A percentile compares a stretch with the other conserved stretches of the same genome.
Conservation (phyloP, 2,113 vertebrate species). For the Haemorhous mexicanus region DNA sequence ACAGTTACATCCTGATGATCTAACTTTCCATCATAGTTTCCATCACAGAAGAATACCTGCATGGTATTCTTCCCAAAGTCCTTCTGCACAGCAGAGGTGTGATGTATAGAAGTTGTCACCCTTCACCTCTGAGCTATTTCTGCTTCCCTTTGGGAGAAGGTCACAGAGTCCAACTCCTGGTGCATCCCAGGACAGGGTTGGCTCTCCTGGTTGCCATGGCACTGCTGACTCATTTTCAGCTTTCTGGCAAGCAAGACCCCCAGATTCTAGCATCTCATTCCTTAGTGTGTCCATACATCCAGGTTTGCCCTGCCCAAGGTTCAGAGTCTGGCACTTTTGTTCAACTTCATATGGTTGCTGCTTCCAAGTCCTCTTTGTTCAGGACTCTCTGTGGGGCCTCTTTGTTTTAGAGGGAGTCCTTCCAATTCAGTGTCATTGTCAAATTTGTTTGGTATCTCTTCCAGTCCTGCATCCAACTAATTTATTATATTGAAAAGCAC, state of each 20-base stretch:
- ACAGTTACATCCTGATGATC: neutral
- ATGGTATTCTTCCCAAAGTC: neutral
- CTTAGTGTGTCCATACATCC: neutral
- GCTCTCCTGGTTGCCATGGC: neutral
- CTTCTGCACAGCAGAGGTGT: neutral
- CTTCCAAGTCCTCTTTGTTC: neutral
- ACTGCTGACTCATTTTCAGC: neutral
- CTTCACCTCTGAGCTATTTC: neutral
- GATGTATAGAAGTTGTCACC: neutral
- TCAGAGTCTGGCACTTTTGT: neutral
- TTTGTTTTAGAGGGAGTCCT: neutral
- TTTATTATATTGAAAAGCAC: neutral
- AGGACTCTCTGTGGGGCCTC: neutral
- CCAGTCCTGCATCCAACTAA: neutral
- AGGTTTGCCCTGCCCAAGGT: neutral
- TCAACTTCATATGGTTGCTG: neutral
- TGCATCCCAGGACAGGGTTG: no score
- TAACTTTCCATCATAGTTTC: neutral
- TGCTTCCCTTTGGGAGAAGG: neutral
- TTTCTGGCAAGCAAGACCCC: accelerated
- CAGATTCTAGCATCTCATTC: neutral
- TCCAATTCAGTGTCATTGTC: neutral
- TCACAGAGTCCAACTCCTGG: neutral
- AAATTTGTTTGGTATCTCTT: neutral
- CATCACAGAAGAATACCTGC: no score